Percentiles rank a stretch among this genome's conserved stretches.
Conservation (phyloP, 2,888 invertebrate genomes). For the Sphinx pinastri region DNA sequence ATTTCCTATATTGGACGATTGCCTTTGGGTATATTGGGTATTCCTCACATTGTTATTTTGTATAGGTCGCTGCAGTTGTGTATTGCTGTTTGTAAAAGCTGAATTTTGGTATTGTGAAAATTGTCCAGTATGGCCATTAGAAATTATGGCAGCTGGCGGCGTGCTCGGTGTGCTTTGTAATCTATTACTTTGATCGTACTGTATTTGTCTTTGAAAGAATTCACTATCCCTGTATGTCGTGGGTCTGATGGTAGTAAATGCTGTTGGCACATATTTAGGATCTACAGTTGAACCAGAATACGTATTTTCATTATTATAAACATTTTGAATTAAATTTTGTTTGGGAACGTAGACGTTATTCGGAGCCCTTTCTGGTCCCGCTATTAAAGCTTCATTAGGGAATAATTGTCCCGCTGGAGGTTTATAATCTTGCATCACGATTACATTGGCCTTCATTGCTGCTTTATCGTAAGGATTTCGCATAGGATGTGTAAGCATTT, state of each 20-base stretch:
- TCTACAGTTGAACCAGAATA: constrained; percentile 69
- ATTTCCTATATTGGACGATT: constrained; percentile 41
- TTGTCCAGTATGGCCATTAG: constrained; percentile 55
- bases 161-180: constrained; percentile 47
- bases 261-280: constrained; percentile 61
- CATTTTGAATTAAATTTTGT: constrained; percentile 52
- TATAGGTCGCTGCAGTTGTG: constrained; percentile 44
- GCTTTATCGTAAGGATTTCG: constrained; percentile 68
- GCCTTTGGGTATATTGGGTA: constrained; percentile 47
- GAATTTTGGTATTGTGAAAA: constrained; percentile 42
- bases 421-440: constrained; percentile 76
- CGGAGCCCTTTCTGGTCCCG: constrained; percentile 59
- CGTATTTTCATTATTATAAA: constrained; percentile 51
- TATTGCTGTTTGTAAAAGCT: constrained; percentile 37
- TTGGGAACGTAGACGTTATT: constrained; percentile 64
- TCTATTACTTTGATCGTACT: constrained; percentile 50
- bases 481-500: constrained; percentile 82
- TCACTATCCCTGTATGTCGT: constrained; percentile 50
- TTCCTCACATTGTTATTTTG: constrained; percentile 45
- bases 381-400: constrained; percentile 62
- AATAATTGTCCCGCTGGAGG: constrained; percentile 72
- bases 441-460: constrained; percentile 62
- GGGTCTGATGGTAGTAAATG: constrained; percentile 50
- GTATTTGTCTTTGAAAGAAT: constrained; percentile 60
- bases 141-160: constrained; percentile 44